phyloP scores from a whole-genome alignment of 2,113 vertebrate genomes.

The Drymodes brunneopygia region DNA sequence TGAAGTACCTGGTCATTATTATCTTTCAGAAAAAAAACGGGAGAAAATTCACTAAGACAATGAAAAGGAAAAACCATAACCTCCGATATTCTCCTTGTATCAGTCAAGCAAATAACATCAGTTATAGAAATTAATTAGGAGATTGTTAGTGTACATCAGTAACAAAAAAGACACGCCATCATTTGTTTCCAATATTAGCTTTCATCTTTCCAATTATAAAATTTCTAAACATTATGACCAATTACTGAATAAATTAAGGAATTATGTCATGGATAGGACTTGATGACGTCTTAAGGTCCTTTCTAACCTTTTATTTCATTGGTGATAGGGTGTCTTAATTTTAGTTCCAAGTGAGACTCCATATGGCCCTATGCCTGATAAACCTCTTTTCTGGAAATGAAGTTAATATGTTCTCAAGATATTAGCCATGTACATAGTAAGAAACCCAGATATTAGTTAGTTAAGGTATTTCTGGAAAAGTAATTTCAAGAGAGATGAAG shows the following conservation, averaged over 20 bases:
- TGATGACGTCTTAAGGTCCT: not conserved
- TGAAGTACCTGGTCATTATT: fast-evolving
- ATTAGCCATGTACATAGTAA: not conserved
- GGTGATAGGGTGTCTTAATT: not conserved
- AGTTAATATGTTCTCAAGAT: not conserved
- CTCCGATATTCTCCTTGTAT: not conserved
- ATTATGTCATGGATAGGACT: not conserved
- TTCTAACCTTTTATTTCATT: not conserved
- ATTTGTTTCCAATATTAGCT: not conserved
- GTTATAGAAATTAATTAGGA: not conserved
- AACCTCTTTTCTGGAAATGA: not conserved
- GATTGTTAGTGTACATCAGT: not conserved
- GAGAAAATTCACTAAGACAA: not conserved
- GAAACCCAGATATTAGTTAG: not conserved
- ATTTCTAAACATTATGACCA: not conserved
- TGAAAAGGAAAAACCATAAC: not conserved
- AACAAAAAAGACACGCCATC: not conserved
- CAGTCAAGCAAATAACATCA: not conserved
- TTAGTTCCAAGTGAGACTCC: not conserved
- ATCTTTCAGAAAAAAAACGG: not conserved
- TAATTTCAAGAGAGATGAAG: not conserved
- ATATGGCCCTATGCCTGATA: not conserved
- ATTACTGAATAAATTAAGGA: not conserved
- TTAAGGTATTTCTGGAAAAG: not conserved
- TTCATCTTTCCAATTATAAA: not conserved